phyloP scores from a whole-genome alignment of 1,140 invertebrate genomes.

The Artemia franciscana region DNA sequence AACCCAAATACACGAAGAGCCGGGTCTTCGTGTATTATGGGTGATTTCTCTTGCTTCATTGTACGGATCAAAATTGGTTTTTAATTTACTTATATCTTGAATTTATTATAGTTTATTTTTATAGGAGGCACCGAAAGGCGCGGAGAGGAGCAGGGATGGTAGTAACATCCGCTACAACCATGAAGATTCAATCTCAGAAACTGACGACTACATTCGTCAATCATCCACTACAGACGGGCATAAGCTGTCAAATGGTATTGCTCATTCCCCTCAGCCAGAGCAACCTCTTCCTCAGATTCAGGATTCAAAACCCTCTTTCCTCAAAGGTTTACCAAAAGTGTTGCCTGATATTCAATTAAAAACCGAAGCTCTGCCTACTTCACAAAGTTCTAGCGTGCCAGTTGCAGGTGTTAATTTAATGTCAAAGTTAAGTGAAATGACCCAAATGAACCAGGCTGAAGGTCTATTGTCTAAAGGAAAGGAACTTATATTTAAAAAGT shows the following conservation, averaged over 20 bases:
- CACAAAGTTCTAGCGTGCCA: constrained; percentile 12
- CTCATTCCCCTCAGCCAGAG: constrained; percentile 15
- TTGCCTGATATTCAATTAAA: constrained; percentile 2
- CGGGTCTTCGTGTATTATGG: too few species aligned
- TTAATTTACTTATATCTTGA: too few species aligned
- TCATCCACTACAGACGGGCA: background rate
- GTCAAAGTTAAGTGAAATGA: constrained; percentile 56
- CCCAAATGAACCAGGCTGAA: constrained; percentile 17
- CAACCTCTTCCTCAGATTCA: constrained; percentile 9
- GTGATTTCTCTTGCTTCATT: too few species aligned
- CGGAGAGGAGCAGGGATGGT: background rate
- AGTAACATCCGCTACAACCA: background rate
- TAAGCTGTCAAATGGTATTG: background rate
- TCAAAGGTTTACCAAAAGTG: constrained; percentile 5
- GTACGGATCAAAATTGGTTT: too few species aligned
- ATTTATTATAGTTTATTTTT: background rate
- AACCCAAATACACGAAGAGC: too few species aligned
- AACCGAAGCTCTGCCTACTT: constrained; percentile 1
- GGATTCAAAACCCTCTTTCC: background rate
- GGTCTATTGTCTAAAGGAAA: constrained; percentile 61
- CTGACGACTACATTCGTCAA: background rate
- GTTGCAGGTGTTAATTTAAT: constrained; percentile 37
- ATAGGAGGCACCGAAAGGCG: background rate
- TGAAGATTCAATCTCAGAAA: background rate
- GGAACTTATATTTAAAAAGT: constrained; percentile 73